Percentiles rank a stretch among this genome's conserved stretches.
phyloP scores from a whole-genome alignment of 2,113 vertebrate species.

The Morone chrysops region DNA sequence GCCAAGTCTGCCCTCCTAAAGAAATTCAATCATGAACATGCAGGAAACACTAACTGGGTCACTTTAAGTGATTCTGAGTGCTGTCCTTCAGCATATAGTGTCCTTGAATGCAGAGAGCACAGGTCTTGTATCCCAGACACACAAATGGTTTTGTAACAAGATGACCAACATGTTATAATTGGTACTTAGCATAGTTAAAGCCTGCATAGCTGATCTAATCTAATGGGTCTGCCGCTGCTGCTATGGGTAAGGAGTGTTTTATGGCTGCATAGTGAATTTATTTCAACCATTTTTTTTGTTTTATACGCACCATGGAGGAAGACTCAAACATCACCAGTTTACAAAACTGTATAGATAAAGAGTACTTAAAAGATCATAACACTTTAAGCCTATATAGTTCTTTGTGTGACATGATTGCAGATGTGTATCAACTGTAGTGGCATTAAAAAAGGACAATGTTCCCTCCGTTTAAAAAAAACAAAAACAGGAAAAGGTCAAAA shows the following conservation, averaged over 20 bases:
- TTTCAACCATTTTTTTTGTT: constrained; percentile 4
- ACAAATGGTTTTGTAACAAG: constrained; percentile 66
- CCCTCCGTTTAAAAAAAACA: background rate
- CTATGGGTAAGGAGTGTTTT: background rate
- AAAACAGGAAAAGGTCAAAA: constrained; percentile 35
- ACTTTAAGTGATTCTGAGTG: constrained; percentile 66
- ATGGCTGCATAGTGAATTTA: background rate
- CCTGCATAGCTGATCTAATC: constrained; percentile 31
- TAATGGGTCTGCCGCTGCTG: constrained; percentile 3
- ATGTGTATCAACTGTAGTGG: background rate
- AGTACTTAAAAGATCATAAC: background rate
- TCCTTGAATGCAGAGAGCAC: constrained; percentile 55
- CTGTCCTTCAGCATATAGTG: constrained; percentile 62
- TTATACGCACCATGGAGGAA: background rate
- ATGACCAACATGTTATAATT: constrained; percentile 67
- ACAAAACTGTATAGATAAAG: background rate
- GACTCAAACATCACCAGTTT: background rate
- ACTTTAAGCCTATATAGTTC: background rate
- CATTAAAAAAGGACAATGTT: constrained; percentile 6
- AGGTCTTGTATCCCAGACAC: constrained; percentile 40
- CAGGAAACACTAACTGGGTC: constrained; percentile 74
- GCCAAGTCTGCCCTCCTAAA: constrained; percentile 35
- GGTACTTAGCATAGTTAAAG: constrained; percentile 34
- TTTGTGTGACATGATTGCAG: background rate
- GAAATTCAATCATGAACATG: constrained; percentile 60